Conservation (phyloP, 2,113 vertebrate genomes). For the Myrmecophaga tridactyla region DNA sequence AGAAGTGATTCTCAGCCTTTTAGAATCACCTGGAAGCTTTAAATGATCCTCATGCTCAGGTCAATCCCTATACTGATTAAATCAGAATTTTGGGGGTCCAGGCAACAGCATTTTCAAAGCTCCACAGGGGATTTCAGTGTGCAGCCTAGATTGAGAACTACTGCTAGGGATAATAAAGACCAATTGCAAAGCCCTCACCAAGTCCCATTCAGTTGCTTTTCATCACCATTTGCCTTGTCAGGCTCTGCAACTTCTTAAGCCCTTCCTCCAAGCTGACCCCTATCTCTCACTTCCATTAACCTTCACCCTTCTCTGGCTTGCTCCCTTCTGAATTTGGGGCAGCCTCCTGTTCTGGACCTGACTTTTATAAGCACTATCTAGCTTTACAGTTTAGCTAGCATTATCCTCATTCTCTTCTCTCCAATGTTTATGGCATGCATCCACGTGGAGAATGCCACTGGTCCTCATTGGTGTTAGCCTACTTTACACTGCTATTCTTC, state of each 20-base stretch:
- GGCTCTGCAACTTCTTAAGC: rapidly evolving
- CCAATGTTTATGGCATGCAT: not conserved
- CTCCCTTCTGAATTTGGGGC: too few relatives aligned
- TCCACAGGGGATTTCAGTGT: not conserved
- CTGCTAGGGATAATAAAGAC: too few relatives aligned
- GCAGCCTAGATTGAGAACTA: not conserved
- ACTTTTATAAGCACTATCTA: not conserved
- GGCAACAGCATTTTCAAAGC: not conserved
- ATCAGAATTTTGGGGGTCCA: not conserved
- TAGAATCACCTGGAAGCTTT: not conserved
- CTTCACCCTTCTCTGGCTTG: not conserved
- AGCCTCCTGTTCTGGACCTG: not conserved
- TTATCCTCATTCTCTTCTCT: not conserved
- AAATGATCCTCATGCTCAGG: not conserved
- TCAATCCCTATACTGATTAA: not conserved
- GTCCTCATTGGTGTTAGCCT: not conserved
- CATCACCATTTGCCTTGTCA: not conserved
- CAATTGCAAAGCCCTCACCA: not conserved
- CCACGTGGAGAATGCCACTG: not conserved
- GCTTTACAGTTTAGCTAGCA: not conserved
- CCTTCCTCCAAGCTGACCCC: not conserved
- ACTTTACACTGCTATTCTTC: not conserved
- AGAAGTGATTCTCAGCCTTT: not conserved
- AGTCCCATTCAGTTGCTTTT: not conserved
- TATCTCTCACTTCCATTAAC: not conserved